Base-by-base conservation (phyloP, 2,888 invertebrate species). In the Parnassius mnemosyne region DNA sequence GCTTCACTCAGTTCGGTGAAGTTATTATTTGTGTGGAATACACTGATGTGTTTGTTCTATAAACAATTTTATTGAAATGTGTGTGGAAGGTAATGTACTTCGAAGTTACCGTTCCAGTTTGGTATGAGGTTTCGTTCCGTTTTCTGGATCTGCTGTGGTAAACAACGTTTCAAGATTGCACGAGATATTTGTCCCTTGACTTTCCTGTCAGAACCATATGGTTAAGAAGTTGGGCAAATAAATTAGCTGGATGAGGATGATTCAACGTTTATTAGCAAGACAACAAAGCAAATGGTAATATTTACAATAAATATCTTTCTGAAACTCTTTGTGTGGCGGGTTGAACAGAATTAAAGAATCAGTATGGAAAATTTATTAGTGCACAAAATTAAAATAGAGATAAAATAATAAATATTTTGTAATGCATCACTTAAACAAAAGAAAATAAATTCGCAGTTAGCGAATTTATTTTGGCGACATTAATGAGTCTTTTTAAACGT, bases 131-230 rank as follows among this genome's bases (percentile, higher is more conserved):
- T 25, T 2, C 2, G 12, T 3, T 44, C 9, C 9, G n/a, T n/a
- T n/a, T 3, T 25, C 16, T 44, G 55, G n/a, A 41, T 43, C 46
- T 9, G 53, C 42, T 50, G 54, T 34, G 41, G 61, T 16, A 41
- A 41, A 44, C 46, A 51, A 58, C 41, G 54, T 43, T 51, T 63
- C 44, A 49, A 49, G 54, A 50, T 13, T 43, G 44, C 44, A 58
- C 12, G 60, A 13, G 49, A n/a, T 25, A 51, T 58, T 63, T 63
- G 54, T 63, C 55, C 54, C 51, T 50, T 13, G 34, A 54, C 42
- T 43, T 53, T 53, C 50, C 12, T 57, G 43, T 61, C 47, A 53
- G 47, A 61, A 20, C 25, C 53, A 47, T 46, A 52, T 16, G 20
- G 41, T 41, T 11, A 51, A 60, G 16, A 56, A 12, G 54, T 16